Evolutionary conservation across 2,797 vertebrate genomes (phyloP).

Genomic region (Carduelis carduelis): DNA sequence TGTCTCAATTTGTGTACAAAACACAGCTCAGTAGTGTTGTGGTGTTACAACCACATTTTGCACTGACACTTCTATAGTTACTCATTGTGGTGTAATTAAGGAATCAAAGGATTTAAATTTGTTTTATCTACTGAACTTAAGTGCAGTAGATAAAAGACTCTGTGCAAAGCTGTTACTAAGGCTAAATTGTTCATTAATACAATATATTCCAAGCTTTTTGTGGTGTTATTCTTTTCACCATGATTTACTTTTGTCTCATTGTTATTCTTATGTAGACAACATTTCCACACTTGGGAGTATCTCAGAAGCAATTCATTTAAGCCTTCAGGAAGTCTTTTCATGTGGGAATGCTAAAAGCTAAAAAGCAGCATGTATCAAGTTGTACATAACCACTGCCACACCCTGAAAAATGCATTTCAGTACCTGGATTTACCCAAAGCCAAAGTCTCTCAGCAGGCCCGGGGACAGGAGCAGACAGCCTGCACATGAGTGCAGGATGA

Average conservation of each 20-base stretch:
- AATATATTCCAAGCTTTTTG: neutral
- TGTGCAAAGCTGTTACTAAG: neutral
- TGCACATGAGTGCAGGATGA: accelerated
- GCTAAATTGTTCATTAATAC: neutral
- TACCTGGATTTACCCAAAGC: neutral
- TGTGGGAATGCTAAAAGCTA: neutral
- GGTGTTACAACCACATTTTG: neutral
- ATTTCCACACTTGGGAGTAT: neutral
- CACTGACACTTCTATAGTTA: neutral
- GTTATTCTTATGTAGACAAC: neutral
- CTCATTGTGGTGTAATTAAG: neutral
- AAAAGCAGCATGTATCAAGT: neutral
- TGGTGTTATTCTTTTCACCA: neutral
- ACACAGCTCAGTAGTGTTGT: neutral
- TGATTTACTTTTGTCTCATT: neutral
- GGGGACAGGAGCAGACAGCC: neutral
- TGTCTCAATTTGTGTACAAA: neutral
- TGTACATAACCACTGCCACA: neutral
- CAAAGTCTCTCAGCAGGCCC: neutral
- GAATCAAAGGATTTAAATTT: neutral
- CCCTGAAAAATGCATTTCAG: neutral
- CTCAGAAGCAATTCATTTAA: constrained; percentile 14
- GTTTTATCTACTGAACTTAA: neutral
- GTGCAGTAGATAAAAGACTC: neutral
- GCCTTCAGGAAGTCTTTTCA: neutral